Evolutionary conservation across 2,797 vertebrate species (phyloP), one percentile per base, ranked within the genome.

Genomic region (Anabas testudineus): DNA sequence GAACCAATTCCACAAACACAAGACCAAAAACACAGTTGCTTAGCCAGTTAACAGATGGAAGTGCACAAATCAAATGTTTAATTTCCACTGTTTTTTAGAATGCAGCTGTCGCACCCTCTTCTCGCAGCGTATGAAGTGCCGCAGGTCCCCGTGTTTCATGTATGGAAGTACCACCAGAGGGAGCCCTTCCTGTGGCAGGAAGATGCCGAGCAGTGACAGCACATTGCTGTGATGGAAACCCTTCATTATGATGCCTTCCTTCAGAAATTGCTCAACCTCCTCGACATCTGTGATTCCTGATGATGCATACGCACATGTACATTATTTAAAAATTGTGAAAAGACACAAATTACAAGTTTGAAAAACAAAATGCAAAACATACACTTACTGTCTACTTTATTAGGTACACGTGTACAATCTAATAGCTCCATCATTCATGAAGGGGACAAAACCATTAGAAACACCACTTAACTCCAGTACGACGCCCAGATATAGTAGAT

Each of bases 181-280:
- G 73, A 99, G 95, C 16, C 96, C 96, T 0, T 95, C 94, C 55
- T 91, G 78, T 0, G 98, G 97, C 74, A 99, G 90, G 74, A 96
- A 90, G 55, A 99, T 96, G 10, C 98, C 98, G 43, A 97, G 92
- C 69, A 99, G 93, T 0, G 97, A 97, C 42, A 99, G 93, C 32
- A 99, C 96, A 0, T 99, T 96, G 0, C 86, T 93, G 84, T 99
- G 98, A 77, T 97, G 95, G 84, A 99, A 97, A 53, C 93, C 95
- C 48, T 98, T 97, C 98, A 99, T 99, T 58, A 98, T 93, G 85
- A 99, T 97, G 7, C 97, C 98, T 79, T 99, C 98, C 0, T 94
- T 95, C 41, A 99, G 92, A 87, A 99, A 99, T 87, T 97, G 97
- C 81, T 99, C 98, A 69, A 98, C 97, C 80, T 99, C 97, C 81